phyloP scores from a whole-genome alignment of 2,113 vertebrate species.

The Thamnaconus septentrionalis region DNA sequence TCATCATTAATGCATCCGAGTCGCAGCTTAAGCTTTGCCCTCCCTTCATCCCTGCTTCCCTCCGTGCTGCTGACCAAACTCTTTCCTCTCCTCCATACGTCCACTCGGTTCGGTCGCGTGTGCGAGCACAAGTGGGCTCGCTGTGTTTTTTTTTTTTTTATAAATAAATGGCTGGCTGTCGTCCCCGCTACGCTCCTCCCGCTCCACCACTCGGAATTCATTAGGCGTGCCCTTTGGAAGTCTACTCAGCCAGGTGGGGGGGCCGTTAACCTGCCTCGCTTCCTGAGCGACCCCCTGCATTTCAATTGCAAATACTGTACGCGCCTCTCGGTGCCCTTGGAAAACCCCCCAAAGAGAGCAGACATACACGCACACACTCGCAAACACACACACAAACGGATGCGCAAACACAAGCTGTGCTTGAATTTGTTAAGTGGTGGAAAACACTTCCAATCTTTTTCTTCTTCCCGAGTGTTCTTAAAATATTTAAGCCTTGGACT shows the following conservation, averaged over 20 bases:
- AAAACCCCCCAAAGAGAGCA: background rate
- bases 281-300: constrained; percentile 29
- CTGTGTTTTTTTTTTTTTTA: constrained; percentile 10
- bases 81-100: too few species aligned
- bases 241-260: constrained; percentile 55
- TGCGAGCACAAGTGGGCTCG: too few species aligned
- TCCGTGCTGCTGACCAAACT: too few species aligned
- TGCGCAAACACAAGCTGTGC: background rate
- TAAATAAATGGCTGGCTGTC: constrained; percentile 48
- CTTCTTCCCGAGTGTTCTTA: too few species aligned
- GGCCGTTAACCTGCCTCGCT: constrained; percentile 37
- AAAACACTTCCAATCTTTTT: too few species aligned
- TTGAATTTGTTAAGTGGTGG: too few species aligned
- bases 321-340: constrained; percentile 35
- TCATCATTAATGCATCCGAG: too few species aligned
- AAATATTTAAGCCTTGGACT: too few species aligned
- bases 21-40: too few species aligned
- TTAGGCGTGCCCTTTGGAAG: constrained; percentile 65
- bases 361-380: background rate
- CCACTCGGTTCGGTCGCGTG: too few species aligned
- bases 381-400: constrained; percentile 2
- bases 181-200: constrained; percentile 14
- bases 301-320: constrained; percentile 65
- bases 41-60: too few species aligned
- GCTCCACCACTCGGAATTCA: constrained; percentile 56